Evolutionary conservation across 1,140 invertebrate genomes (phyloP).

Genomic region (Teleopsis dalmanni): DNA sequence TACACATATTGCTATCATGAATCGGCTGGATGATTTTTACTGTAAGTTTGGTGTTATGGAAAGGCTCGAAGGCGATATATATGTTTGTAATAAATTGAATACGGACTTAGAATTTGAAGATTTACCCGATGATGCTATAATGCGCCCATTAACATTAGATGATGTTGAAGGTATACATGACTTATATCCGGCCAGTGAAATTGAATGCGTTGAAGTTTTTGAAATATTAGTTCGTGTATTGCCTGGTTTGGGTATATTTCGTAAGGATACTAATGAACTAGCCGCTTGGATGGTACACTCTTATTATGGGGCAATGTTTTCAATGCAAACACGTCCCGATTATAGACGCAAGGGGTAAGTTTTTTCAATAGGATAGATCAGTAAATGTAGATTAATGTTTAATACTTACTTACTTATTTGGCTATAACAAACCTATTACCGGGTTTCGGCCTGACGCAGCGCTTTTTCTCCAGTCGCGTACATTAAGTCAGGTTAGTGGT

Average conservation of each 20-base stretch:
- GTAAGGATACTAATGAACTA: constrained; percentile 53
- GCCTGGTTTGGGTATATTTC: constrained; percentile 71
- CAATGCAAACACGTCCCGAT: constrained; percentile 79
- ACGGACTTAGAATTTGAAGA: constrained; percentile 50
- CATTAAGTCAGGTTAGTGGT: too few relatives aligned
- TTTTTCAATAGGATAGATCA: too few relatives aligned
- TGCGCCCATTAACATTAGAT: constrained; percentile 62
- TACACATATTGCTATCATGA: constrained; percentile 67
- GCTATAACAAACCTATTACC: too few relatives aligned
- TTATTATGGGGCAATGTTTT: constrained; percentile 83
- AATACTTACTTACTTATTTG: too few relatives aligned
- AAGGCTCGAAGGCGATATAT: constrained; percentile 68
- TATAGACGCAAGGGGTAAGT: constrained; percentile 65
- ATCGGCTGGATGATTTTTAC: constrained; percentile 56
- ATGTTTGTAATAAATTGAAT: constrained; percentile 56
- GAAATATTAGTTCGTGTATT: constrained; percentile 65
- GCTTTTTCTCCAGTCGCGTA: too few relatives aligned
- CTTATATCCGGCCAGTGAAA: constrained; percentile 75
- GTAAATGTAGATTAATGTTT: too few relatives aligned
- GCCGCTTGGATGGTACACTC: constrained; percentile 82
- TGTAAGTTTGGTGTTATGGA: constrained; percentile 56
- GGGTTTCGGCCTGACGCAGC: too few relatives aligned
- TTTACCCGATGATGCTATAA: constrained; percentile 57
- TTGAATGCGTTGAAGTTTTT: constrained; percentile 73
- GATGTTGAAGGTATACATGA: constrained; percentile 74